phyloP scores from a whole-genome alignment of 2,797 vertebrate species.

The Bovichtus diacanthus region DNA sequence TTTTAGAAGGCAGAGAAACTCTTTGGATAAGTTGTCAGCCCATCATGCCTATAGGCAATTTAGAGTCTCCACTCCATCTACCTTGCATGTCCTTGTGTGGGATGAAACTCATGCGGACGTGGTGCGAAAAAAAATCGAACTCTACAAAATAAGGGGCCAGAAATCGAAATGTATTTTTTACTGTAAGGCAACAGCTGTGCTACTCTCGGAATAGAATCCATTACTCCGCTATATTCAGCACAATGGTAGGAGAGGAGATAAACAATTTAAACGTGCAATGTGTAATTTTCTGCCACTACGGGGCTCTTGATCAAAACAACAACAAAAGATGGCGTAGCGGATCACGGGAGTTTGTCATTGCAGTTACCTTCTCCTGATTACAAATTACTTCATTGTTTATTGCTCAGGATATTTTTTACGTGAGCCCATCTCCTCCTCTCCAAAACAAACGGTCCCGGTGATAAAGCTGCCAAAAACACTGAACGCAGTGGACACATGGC shows the following conservation, averaged over 20 bases:
- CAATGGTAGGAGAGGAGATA: slow-evolving; percentile 25
- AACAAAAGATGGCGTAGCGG: too few species aligned
- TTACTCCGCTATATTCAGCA: slow-evolving; percentile 19
- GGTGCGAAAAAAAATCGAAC: slow-evolving; percentile 8
- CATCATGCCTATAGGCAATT: slow-evolving; percentile 39
- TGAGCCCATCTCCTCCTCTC: too few species aligned
- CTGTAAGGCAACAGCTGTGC: slow-evolving; percentile 24
- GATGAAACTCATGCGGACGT: slow-evolving; percentile 23
- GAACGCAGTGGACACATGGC: too few species aligned
- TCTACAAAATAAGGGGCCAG: slow-evolving; percentile 26
- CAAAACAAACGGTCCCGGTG: too few species aligned
- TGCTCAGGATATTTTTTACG: too few species aligned
- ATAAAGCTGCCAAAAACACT: too few species aligned
- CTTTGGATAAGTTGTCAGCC: slow-evolving; percentile 17
- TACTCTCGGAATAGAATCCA: slow-evolving; percentile 24
- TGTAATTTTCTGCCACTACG: too few species aligned
- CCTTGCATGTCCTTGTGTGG: slow-evolving; percentile 29
- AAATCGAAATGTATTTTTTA: slow-evolving; percentile 21
- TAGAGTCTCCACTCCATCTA: slow-evolving; percentile 23
- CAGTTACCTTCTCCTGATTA: too few species aligned
- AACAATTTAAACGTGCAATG: slow-evolving; percentile 4
- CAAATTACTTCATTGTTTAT: too few species aligned
- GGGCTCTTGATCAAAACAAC: too few species aligned
- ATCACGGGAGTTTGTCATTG: too few species aligned
- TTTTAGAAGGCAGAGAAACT: slow-evolving; percentile 1